A percentile compares a stretch with the other conserved stretches of the same genome.
Conservation (phyloP, 2,113 vertebrate species). For the Platichthys stellatus region DNA sequence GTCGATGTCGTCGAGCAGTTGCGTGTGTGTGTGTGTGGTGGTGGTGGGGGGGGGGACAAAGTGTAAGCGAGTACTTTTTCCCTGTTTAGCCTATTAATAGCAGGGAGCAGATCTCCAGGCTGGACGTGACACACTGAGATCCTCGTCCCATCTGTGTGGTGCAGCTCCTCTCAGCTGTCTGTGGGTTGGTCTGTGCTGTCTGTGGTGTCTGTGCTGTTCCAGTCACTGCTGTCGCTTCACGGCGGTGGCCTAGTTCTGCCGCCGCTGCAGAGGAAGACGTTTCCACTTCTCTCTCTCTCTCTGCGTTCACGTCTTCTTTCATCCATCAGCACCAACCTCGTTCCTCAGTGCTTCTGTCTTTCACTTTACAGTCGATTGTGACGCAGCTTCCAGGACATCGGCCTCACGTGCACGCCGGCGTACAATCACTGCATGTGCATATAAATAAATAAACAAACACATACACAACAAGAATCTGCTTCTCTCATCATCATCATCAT, state of each 20-base stretch:
- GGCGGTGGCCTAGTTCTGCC: constrained; percentile 52
- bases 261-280: not conserved
- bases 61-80: constrained; percentile 4
- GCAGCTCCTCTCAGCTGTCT: constrained; percentile 38
- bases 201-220: constrained; percentile 36
- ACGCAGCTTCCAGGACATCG: too few relatives aligned
- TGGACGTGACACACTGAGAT: constrained; percentile 11
- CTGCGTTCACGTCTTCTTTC: not conserved
- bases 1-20: too few relatives aligned
- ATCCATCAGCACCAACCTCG: too few relatives aligned
- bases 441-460: constrained; percentile 14
- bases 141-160: constrained; percentile 53
- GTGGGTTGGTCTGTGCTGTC: not conserved
- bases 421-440: not conserved
- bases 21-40: too few relatives aligned
- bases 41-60: not conserved
- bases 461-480: not conserved
- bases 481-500: not conserved
- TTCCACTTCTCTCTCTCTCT: not conserved
- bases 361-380: not conserved
- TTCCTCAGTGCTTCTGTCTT: not conserved
- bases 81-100: constrained; percentile 49
- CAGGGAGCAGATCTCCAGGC: constrained; percentile 40
- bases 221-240: constrained; percentile 20
- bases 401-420: not conserved